Evolutionary conservation across 1,140 invertebrate genomes (phyloP).

Genomic region (Armadillidium nasatum): DNA sequence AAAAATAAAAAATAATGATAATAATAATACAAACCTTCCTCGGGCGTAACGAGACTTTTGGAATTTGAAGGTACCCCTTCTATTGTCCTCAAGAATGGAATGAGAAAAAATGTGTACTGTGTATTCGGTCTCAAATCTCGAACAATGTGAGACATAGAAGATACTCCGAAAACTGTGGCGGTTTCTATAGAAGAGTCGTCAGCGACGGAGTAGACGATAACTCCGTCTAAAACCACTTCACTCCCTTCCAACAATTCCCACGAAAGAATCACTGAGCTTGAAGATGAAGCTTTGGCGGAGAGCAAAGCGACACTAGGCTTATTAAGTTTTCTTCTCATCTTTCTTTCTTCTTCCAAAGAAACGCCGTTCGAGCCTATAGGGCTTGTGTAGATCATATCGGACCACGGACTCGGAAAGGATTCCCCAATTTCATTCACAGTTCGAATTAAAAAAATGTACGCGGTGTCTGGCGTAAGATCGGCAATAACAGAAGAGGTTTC

Average conservation of each 20-base stretch:
- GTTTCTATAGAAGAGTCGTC: conserved; percentile 14
- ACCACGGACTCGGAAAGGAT: conserved; percentile 42
- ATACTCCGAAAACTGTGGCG: conserved; percentile 38
- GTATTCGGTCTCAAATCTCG: conserved; percentile 48
- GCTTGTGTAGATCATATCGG: conserved; percentile 28
- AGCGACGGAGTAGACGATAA: conserved; percentile 36
- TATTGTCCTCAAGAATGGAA: conserved; percentile 71
- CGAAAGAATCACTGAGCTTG: conserved; percentile 30
- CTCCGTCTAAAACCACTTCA: conserved; percentile 28
- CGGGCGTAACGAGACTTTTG: conserved; percentile 61
- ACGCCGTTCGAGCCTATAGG: conserved; percentile 11
- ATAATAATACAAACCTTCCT: conserved; percentile 61
- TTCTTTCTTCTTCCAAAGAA: background rate
- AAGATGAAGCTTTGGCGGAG: conserved; percentile 17
- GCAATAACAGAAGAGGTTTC: conserved; percentile 23
- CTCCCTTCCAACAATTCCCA: conserved; percentile 32
- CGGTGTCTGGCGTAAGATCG: conserved; percentile 29
- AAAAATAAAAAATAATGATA: background rate
- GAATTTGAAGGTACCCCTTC: conserved; percentile 73
- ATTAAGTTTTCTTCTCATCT: conserved; percentile 19
- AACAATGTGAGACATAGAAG: conserved; percentile 35
- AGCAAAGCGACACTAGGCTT: conserved; percentile 21
- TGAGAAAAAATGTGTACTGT: conserved; percentile 70
- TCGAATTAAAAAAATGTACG: conserved; percentile 38
- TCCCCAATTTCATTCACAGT: conserved; percentile 32